A percentile compares a stretch with the other conserved stretches of the same genome.
These are phyloP conservation scores for Automeris io DNA, from an alignment of 2,888 invertebrate genomes.

Conservation along the genomic window DNA sequence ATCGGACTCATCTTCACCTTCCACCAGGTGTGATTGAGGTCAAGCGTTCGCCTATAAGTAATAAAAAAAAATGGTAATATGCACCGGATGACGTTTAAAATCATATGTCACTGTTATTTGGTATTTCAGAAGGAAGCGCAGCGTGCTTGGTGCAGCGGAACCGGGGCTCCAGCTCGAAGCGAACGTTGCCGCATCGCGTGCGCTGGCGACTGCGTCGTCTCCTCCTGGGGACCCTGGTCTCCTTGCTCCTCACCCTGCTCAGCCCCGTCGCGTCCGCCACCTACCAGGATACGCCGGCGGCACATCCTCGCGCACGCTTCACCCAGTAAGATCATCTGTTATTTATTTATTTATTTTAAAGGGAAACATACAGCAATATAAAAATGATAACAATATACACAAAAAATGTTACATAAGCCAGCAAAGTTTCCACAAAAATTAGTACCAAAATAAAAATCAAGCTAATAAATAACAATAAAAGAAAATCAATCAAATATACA, in stretches of 20 bases:
- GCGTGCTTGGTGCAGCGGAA: conserved; percentile 68
- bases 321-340: conserved; percentile 38
- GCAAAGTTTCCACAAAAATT: too few species aligned
- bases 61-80: not conserved
- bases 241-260: conserved; percentile 62
- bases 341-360: too few species aligned
- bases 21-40: too few species aligned
- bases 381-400: too few species aligned
- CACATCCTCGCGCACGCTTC: conserved; percentile 60
- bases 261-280: conserved; percentile 42
- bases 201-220: conserved; percentile 82
- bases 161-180: conserved; percentile 60
- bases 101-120: not conserved
- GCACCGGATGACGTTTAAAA: not conserved
- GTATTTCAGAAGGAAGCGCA: conserved; percentile 63
- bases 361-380: too few species aligned
- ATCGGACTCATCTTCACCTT: too few species aligned
- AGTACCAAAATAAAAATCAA: too few species aligned
- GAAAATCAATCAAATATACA: too few species aligned
- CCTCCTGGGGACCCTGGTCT: conserved; percentile 79
- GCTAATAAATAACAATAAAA: too few species aligned
- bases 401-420: too few species aligned
- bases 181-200: conserved; percentile 81
- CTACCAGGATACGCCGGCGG: conserved; percentile 37
- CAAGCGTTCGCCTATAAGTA: too few species aligned